phyloP scores from a whole-genome alignment of 2,797 vertebrate genomes.

The Paguma larvata region DNA sequence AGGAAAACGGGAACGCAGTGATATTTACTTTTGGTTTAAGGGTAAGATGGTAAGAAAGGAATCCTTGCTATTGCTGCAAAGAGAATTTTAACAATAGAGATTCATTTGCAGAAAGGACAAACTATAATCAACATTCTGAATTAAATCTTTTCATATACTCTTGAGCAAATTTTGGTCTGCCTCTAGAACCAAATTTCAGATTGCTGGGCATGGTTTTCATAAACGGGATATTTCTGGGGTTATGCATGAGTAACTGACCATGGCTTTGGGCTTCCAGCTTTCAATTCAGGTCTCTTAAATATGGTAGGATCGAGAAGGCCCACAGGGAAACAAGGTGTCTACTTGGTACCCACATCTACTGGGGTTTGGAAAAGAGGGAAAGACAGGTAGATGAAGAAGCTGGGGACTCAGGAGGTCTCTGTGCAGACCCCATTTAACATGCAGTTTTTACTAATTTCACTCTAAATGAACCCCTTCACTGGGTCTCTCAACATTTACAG shows the following conservation, averaged over 20 bases:
- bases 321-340: background rate
- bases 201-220: slow-evolving; percentile 47
- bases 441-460: background rate
- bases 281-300: slow-evolving; percentile 49
- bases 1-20: slow-evolving; percentile 58
- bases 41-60: slow-evolving; percentile 65
- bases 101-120: slow-evolving; percentile 71
- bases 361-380: background rate
- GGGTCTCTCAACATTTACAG: background rate
- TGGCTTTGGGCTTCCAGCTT: slow-evolving; percentile 38
- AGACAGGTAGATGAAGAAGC: background rate
- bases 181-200: slow-evolving; percentile 66
- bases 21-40: slow-evolving; percentile 75
- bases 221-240: slow-evolving; percentile 1
- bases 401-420: background rate
- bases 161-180: slow-evolving; percentile 70
- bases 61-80: slow-evolving; percentile 70
- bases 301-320: background rate
- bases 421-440: background rate
- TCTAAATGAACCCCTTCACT: background rate
- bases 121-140: slow-evolving; percentile 75
- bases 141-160: slow-evolving; percentile 61
- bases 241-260: slow-evolving; percentile 71
- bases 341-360: background rate
- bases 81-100: slow-evolving; percentile 69